Conservation (phyloP, 2,888 invertebrate genomes). For the Pammene aurita region DNA sequence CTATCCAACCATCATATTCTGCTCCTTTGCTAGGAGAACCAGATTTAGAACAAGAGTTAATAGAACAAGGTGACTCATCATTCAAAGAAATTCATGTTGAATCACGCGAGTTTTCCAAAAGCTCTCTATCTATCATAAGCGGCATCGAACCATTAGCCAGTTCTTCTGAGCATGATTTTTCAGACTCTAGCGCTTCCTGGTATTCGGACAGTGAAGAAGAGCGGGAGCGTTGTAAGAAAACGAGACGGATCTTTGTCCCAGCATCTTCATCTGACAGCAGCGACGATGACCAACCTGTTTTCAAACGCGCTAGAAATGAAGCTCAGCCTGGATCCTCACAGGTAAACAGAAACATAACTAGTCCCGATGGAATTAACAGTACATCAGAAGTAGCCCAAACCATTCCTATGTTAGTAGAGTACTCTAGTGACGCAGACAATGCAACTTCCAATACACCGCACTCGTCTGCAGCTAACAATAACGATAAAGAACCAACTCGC, state of each 20-base stretch:
- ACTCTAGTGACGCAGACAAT: conserved; percentile 13
- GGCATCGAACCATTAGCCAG: conserved; percentile 22
- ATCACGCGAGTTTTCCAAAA: neutral
- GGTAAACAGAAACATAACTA: too few species aligned
- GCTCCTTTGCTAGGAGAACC: conserved; percentile 14
- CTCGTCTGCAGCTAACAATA: conserved; percentile 9
- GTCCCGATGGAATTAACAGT: too few species aligned
- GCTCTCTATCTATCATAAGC: conserved; percentile 12
- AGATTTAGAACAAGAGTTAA: neutral
- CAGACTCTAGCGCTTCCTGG: conserved; percentile 33
- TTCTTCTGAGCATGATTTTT: conserved; percentile 31
- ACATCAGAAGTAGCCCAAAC: too few species aligned
- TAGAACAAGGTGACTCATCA: too few species aligned
- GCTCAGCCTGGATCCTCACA: conserved; percentile 13
- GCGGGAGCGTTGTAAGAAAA: conserved; percentile 3
- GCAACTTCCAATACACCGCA: conserved; percentile 10
- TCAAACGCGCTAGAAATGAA: conserved; percentile 9
- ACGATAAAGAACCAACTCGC: conserved; percentile 6
- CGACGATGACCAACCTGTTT: conserved; percentile 15
- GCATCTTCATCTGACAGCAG: conserved; percentile 22
- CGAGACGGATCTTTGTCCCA: conserved; percentile 1
- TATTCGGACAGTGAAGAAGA: conserved; percentile 23
- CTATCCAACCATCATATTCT: conserved; percentile 17
- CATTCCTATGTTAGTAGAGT: conserved; percentile 1
- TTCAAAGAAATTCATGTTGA: too few species aligned